Percentiles rank a stretch among this genome's conserved stretches.
Evolutionary conservation across 1,140 invertebrate species (phyloP).

Genomic region (Trichoplusia ni): DNA sequence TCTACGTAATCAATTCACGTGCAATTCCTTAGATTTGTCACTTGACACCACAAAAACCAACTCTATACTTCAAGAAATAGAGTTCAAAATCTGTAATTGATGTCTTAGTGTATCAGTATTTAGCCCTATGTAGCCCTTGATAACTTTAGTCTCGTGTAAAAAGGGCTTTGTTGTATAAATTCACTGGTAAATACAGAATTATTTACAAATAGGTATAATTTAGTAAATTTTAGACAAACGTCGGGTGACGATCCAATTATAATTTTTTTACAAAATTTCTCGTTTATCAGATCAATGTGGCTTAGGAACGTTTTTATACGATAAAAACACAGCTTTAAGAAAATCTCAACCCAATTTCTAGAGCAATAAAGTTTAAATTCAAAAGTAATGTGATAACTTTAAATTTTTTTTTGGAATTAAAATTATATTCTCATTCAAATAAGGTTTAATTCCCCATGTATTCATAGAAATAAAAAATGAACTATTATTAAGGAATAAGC

Average conservation of each 20-base stretch:
- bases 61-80: not conserved
- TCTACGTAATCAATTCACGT: constrained; percentile 1
- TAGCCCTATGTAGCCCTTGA: too few species aligned
- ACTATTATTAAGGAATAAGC: too few species aligned
- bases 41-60: not conserved
- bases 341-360: too few species aligned
- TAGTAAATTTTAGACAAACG: not conserved
- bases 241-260: constrained; percentile 1
- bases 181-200: not conserved
- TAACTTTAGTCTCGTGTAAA: not conserved
- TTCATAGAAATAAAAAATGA: too few species aligned
- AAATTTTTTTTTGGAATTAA: not conserved
- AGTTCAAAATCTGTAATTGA: not conserved
- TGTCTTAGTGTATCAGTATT: not conserved
- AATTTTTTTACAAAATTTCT: constrained; percentile 14
- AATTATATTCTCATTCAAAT: not conserved
- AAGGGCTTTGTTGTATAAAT: not conserved
- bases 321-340: too few species aligned
- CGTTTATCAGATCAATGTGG: not conserved
- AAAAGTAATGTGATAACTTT: too few species aligned
- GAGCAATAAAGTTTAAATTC: too few species aligned
- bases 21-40: not conserved
- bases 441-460: too few species aligned
- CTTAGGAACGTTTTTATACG: too few species aligned
- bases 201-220: constrained; percentile 3